A percentile compares a stretch with the other conserved stretches of the same genome.
These are phyloP conservation scores for Selene dorsalis DNA, from an alignment of 2,797 vertebrate genomes.

Conservation along the genomic window DNA sequence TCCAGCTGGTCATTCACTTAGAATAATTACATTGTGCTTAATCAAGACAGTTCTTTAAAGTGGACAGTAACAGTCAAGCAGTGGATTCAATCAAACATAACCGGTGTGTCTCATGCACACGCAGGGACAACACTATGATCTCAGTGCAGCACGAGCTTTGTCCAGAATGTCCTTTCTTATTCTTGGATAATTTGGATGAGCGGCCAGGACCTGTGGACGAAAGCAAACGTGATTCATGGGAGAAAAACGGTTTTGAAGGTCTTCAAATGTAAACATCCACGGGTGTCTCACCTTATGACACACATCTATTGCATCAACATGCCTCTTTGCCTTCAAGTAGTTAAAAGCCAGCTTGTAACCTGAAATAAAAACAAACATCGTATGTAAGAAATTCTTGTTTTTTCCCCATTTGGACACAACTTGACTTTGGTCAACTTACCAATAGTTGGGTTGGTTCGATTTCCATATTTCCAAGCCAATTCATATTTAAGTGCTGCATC, in stretches of 20 bases:
- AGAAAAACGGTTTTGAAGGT: background rate
- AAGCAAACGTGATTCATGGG: conserved; percentile 15
- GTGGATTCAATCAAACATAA: conserved; percentile 11
- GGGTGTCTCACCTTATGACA: conserved; percentile 92
- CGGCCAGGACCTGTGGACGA: conserved; percentile 87
- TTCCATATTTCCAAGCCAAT: conserved; percentile 97
- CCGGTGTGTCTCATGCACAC: conserved; percentile 1
- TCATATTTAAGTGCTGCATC: conserved; percentile 96
- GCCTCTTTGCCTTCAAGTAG: conserved; percentile 96
- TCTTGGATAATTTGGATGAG: conserved; percentile 94
- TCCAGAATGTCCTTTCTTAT: conserved; percentile 98
- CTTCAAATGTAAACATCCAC: background rate
- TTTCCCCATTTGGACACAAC: background rate
- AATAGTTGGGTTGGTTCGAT: conserved; percentile 91
- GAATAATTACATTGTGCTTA: conserved; percentile 14
- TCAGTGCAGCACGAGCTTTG: conserved; percentile 91
- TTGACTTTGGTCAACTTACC: conserved; percentile 81
- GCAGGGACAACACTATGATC: conserved; percentile 78
- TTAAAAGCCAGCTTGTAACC: conserved; percentile 99
- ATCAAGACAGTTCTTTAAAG: conserved; percentile 19
- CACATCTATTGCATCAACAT: conserved; percentile 94
- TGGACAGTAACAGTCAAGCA: conserved; percentile 36
- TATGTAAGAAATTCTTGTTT: conserved; percentile 14
- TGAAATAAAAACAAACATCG: conserved; percentile 74
- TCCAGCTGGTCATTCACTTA: conserved; percentile 21